phyloP scores from a whole-genome alignment of 2,113 vertebrate species.

The Dicrurus megarhynchus region DNA sequence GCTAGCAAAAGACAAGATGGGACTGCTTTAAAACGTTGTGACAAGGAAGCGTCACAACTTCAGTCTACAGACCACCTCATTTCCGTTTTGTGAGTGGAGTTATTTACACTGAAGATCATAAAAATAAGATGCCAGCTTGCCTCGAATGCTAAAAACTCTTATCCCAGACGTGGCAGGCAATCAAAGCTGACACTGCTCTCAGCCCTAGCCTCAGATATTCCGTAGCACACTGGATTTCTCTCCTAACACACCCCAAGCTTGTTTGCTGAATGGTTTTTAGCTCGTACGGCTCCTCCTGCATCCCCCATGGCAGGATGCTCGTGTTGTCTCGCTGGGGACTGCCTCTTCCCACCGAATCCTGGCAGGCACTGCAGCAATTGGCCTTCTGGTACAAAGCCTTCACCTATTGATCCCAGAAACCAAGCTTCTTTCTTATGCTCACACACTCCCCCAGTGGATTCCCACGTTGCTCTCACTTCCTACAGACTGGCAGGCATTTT shows the following conservation, averaged over 20 bases:
- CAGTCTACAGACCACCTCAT: not conserved
- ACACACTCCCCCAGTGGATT: fast-evolving
- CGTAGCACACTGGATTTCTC: not conserved
- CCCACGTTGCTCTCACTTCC: not conserved
- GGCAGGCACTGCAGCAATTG: not conserved
- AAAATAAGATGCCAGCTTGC: not conserved
- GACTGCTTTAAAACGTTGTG: fast-evolving
- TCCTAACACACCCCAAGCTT: not conserved
- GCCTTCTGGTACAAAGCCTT: not conserved
- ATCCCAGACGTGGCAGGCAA: not conserved
- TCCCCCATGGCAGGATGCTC: not conserved
- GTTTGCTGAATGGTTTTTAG: not conserved
- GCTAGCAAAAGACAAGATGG: not conserved
- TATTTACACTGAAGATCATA: not conserved
- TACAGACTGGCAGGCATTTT: not conserved
- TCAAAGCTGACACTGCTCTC: not conserved
- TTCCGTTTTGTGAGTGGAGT: not conserved
- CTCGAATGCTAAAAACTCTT: not conserved
- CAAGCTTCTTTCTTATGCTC: not conserved
- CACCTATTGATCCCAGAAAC: not conserved
- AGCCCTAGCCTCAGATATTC: not conserved
- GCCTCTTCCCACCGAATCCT: not conserved
- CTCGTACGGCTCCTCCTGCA: not conserved
- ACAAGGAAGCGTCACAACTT: fast-evolving
- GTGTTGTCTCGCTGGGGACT: fast-evolving